A percentile compares a stretch with the other conserved stretches of the same genome.
These are phyloP conservation scores for Megalops cyprinoides DNA, from an alignment of 2,797 vertebrate genomes.

Conservation along the genomic window DNA sequence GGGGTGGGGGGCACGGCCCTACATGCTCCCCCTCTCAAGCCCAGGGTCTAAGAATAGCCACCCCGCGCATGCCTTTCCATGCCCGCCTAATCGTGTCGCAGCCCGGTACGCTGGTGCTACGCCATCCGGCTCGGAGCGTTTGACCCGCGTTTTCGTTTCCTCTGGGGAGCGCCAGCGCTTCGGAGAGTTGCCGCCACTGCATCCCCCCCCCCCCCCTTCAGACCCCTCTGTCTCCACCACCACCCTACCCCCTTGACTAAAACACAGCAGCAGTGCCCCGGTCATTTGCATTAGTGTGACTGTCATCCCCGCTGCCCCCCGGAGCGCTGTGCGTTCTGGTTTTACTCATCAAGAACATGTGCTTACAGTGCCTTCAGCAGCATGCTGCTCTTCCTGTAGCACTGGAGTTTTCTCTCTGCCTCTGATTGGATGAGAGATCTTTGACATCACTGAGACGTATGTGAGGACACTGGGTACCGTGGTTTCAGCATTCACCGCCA, in stretches of 20 bases:
- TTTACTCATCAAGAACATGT: no score
- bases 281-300: no score
- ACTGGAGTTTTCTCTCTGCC: not conserved
- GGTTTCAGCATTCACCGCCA: not conserved
- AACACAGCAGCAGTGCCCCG: no score
- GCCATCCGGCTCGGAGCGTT: not conserved
- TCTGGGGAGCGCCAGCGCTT: no score
- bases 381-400: no score
- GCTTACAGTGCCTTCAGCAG: no score
- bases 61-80: not conserved
- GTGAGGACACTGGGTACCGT: not conserved
- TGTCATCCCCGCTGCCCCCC: no score
- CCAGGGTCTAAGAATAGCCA: not conserved
- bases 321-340: no score
- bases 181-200: no score
- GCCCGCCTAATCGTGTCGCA: not conserved
- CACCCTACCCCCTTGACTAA: no score
- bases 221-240: not conserved
- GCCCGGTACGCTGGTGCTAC: not conserved
- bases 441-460: not conserved
- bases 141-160: not conserved
- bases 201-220: no score
- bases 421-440: not conserved
- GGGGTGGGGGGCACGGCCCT: no score
- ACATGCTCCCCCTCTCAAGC: not conserved